A percentile compares a stretch with the other conserved stretches of the same genome.
Evolutionary conservation across 2,797 vertebrate genomes (phyloP).

Genomic region (Mormyrus proboscirostris): DNA sequence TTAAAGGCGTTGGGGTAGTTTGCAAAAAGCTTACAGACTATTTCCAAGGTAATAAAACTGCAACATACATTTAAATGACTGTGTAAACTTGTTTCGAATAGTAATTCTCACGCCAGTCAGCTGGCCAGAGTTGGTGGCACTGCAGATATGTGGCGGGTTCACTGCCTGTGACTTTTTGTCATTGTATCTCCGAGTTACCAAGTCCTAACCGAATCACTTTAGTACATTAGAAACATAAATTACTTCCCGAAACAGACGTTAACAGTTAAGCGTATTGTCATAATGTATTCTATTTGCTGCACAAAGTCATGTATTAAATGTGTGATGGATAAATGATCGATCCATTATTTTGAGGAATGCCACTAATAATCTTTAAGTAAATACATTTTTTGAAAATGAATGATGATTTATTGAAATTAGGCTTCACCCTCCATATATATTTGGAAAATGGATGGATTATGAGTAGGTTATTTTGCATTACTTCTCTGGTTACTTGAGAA

Average conservation of each 20-base stretch:
- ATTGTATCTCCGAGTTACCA: not conserved
- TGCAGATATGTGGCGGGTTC: not conserved
- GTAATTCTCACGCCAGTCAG: no score
- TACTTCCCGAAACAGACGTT: not conserved
- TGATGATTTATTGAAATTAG: not conserved
- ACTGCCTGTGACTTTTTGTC: not conserved
- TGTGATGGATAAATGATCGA: not conserved
- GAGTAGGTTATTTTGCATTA: not conserved
- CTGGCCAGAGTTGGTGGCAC: no score
- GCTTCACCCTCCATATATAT: not conserved
- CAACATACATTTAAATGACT: no score
- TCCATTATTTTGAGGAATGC: not conserved
- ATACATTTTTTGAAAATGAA: not conserved
- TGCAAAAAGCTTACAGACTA: no score
- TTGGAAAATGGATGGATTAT: not conserved
- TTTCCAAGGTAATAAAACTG: no score
- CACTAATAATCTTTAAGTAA: not conserved
- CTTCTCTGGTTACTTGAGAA: not conserved
- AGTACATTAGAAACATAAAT: not conserved
- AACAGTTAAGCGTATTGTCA: not conserved
- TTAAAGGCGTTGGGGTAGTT: no score
- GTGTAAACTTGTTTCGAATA: no score
- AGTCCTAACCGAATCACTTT: not conserved
- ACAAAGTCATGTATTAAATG: not conserved
- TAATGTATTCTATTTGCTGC: not conserved